Percentiles rank a stretch among this genome's conserved stretches.
These are phyloP conservation scores for Dicentrarchus labrax DNA, from an alignment of 2,113 vertebrate species.

Conservation along the genomic window DNA sequence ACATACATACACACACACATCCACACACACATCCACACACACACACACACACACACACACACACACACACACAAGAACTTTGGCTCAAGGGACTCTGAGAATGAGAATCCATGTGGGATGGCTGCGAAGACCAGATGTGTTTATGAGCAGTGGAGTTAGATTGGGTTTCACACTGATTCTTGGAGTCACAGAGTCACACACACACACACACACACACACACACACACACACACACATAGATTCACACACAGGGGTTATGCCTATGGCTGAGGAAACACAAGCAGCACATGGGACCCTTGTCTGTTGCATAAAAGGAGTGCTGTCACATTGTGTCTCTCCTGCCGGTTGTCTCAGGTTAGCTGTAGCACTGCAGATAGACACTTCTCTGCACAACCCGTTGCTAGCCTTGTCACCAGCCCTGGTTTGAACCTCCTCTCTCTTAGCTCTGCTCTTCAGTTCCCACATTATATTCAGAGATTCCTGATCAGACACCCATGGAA, in stretches of 20 bases:
- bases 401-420: not conserved
- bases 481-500: not conserved
- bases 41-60: slow-evolving; percentile 29
- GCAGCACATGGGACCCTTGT: slow-evolving; percentile 45
- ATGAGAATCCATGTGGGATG: slow-evolving; percentile 66
- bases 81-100: slow-evolving; percentile 60
- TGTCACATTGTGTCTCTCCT: slow-evolving; percentile 35
- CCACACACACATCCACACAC: slow-evolving; percentile 15
- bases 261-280: slow-evolving; percentile 28
- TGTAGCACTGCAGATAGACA: not conserved
- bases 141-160: slow-evolving; percentile 64
- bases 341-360: slow-evolving; percentile 36
- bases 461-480: too few species aligned
- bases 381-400: not conserved
- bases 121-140: slow-evolving; percentile 80
- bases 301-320: slow-evolving; percentile 40
- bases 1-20: slow-evolving; percentile 21
- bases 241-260: slow-evolving; percentile 8
- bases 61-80: slow-evolving; percentile 48
- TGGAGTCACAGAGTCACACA: slow-evolving; percentile 34
- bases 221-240: slow-evolving; percentile 14
- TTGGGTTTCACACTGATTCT: slow-evolving; percentile 60
- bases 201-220: slow-evolving; percentile 7
- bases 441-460: not conserved
- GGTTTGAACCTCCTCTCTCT: not conserved